A percentile compares a stretch with the other conserved stretches of the same genome.
These are phyloP conservation scores for Xylota sylvarum DNA, from an alignment of 2,888 invertebrate species.

Conservation along the genomic window DNA sequence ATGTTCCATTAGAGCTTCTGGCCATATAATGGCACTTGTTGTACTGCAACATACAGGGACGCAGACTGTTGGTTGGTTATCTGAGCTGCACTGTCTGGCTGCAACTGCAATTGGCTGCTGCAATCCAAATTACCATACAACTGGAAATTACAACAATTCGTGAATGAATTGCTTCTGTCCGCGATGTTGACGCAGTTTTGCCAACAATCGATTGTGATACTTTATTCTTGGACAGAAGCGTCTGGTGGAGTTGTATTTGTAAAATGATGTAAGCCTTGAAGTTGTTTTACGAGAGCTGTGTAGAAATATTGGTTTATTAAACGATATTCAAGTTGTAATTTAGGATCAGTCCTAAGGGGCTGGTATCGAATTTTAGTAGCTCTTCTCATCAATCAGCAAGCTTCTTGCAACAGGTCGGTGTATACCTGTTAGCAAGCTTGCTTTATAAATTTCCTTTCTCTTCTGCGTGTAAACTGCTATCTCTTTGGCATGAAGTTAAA, in stretches of 20 bases:
- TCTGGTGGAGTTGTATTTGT: slow-evolving; percentile 22
- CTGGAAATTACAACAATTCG: slow-evolving; percentile 76
- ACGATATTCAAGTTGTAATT: no score
- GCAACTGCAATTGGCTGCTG: slow-evolving; percentile 35
- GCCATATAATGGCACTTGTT: slow-evolving; percentile 76
- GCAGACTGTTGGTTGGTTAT: slow-evolving; percentile 41
- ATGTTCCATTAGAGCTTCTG: slow-evolving; percentile 75
- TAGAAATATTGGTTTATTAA: no score
- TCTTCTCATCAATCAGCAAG: no score
- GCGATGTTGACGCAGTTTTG: slow-evolving; percentile 64
- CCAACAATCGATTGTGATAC: slow-evolving; percentile 40
- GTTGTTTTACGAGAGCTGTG: neutral
- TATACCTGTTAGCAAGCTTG: no score
- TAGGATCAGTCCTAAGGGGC: no score
- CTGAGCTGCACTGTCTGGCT: slow-evolving; percentile 30
- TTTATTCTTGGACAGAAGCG: slow-evolving; percentile 16
- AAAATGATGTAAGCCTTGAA: slow-evolving; percentile 33
- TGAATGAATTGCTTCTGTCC: slow-evolving; percentile 76
- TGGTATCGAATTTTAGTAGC: no score
- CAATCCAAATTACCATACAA: slow-evolving; percentile 73
- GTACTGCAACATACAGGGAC: slow-evolving; percentile 18
- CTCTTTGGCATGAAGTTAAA: no score
- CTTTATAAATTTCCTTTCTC: no score
- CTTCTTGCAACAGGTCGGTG: no score
- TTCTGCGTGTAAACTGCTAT: no score